These are phyloP conservation scores for Atherinosoma microstoma DNA, from an alignment of 2,797 vertebrate genomes.

Conservation along the genomic window DNA sequence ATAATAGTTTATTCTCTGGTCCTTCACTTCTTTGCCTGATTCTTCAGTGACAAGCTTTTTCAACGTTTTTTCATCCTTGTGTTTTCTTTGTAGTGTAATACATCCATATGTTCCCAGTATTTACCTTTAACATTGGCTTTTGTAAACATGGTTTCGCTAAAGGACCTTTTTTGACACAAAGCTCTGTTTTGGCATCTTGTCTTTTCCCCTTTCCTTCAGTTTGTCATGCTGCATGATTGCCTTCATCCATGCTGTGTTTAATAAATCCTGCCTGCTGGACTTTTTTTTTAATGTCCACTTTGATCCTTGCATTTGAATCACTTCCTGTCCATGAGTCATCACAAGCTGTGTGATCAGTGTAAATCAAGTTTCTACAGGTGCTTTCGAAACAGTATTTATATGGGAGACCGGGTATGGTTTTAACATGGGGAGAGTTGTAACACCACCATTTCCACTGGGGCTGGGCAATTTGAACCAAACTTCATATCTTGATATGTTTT, in stretches of 20 bases:
- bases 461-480: too few relatives aligned
- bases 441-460: too few relatives aligned
- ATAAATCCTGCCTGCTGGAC: constrained; percentile 1
- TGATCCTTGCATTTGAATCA: not conserved
- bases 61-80: not conserved
- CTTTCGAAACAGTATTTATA: not conserved
- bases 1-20: not conserved
- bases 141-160: not conserved
- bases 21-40: not conserved
- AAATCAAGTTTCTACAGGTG: not conserved
- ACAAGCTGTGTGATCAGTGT: not conserved
- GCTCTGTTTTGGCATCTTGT: not conserved
- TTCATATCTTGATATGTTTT: too few relatives aligned
- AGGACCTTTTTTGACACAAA: not conserved
- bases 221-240: not conserved
- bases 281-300: not conserved
- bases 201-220: not conserved
- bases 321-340: not conserved
- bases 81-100: not conserved
- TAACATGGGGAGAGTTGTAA: too few relatives aligned
- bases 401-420: too few relatives aligned
- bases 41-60: not conserved
- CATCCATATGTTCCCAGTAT: not conserved
- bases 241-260: not conserved
- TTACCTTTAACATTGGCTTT: not conserved